Base-by-base conservation (phyloP, 2,888 invertebrate species). In the Drosophila histrio region DNA sequence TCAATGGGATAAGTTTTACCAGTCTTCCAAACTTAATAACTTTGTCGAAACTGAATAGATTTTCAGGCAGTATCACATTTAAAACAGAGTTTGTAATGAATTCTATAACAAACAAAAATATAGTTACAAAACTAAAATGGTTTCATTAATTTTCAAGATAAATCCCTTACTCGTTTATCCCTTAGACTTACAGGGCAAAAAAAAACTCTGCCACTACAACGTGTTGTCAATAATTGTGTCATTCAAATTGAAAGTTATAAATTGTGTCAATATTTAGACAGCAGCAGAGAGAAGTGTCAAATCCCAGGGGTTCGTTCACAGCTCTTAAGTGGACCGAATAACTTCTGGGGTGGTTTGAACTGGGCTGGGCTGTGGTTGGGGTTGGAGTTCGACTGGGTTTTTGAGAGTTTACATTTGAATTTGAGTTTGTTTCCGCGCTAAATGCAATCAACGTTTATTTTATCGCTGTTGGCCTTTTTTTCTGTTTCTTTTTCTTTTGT, bases 261-360 rank as follows among this genome's bases (percentile, higher is more conserved):
- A 87, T 82, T 80, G 76, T 82, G 85, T 86, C 85, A 86, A 86
- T 86, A 86, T 85, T 85, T 87, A 59, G 82, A 85, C 84, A 84
- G 59, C 57, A 59, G 46, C 50, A 13, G 8, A n/a, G 52, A 62
- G 68, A 66, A 77, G 59, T 67, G 56, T 21, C 38, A 34, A 57
- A 56, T 74, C 84, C 81, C 72, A 62, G 73, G 76, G 84, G 84
- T 61, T 66, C 50, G 19, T 21, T 38, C n/a, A n/a, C n/a, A n/a
- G 19, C 58, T 41, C 69, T 59, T 69, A 70, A 75, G 57, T 74
- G 75, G 74, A 62, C 74, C 74, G 34, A 65, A 65, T 56, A 65
- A 64, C 15, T 30, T 21, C 11, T 36, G 58, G 64, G 70, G 56
- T 62, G 70, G 57, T 36, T 64, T 58, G 22, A 8, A 17, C 19